Evolutionary conservation across 92 coral and sea anemone genomes (phyloP), one percentile per base, ranked within the genome.

Genomic region (Isaurus tuberculatus): DNA sequence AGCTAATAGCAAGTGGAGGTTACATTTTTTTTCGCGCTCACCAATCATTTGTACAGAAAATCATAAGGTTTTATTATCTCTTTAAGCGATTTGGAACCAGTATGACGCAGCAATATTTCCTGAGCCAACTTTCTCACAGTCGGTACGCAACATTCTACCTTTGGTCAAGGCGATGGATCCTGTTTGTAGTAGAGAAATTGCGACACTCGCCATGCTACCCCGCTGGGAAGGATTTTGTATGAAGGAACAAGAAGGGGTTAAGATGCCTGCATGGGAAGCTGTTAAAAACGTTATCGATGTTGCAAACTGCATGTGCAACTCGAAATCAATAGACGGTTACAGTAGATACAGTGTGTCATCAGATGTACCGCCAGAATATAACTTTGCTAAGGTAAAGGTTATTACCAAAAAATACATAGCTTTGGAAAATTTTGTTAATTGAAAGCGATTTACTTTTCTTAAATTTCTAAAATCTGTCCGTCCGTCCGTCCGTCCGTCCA

Each of bases 211-310:
- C 37, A 73, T 73, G 79, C 42, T 73, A 15, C 79, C 79, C 0
- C 79, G 79, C 5, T 73, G 79, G 79, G 79, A 73, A 49, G 79
- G 79, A 10, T 73, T 73, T 23, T 72, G 79, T 29, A 73, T 42
- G 15, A 64, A 48, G 27, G 16, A 64, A 13, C 61, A 73, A 48
- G 79, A 73, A 46, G 79, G 79, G 19, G 0, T 27, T 20, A 73
- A 44, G 34, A 73, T 73, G 79, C 2, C 79, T 26, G 79, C 79
- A 1, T 46, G 23, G 37, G 79, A 73, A 19, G 79, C 64, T 19
- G 23, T 73, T 26, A 17, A 73, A 19, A 0, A 73, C 23, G 63
- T 48, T 20, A 23, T 15, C 10, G 19, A 48, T 17, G 79, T 73
- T 7, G 32, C 36, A 22, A 46, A 48, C 63, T 73, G 79, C 22